Evolutionary conservation across 2,113 vertebrate species (phyloP).

Genomic region (Colistium nudipinnis): DNA sequence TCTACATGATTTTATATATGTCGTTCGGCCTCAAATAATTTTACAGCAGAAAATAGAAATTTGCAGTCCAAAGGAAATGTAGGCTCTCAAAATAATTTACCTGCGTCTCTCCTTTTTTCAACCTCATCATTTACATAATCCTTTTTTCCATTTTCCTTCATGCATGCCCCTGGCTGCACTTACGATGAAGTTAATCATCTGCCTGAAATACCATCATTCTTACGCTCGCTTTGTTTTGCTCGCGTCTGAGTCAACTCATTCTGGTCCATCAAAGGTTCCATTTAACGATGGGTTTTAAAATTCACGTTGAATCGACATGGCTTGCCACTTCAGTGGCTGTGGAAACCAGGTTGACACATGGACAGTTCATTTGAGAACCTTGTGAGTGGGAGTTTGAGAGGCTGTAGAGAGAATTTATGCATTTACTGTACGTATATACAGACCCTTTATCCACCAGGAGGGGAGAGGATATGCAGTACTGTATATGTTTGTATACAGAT

Average conservation of each 20-base stretch:
- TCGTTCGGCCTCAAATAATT: not conserved
- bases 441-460: constrained; percentile 19
- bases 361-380: constrained; percentile 49
- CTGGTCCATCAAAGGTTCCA: constrained; percentile 60
- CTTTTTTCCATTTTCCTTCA: constrained; percentile 24
- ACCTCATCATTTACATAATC: constrained; percentile 24
- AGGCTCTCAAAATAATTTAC: constrained; percentile 3
- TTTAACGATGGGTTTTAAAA: constrained; percentile 71
- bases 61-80: constrained; percentile 8
- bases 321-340: constrained; percentile 71
- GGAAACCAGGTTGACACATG: constrained; percentile 75
- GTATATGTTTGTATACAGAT: constrained; percentile 13
- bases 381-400: constrained; percentile 65
- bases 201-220: constrained; percentile 34
- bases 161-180: constrained; percentile 35
- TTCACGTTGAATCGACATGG: constrained; percentile 66
- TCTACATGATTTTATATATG: not conserved
- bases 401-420: constrained; percentile 49
- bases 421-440: constrained; percentile 28
- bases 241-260: not conserved
- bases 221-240: constrained; percentile 31
- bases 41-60: not conserved
- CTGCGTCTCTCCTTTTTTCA: constrained; percentile 6
- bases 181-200: constrained; percentile 58
- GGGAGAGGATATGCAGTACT: not conserved